A percentile compares a stretch with the other conserved stretches of the same genome.
These are phyloP conservation scores for Capitella teleta DNA, from an alignment of 1,140 invertebrate species.

Conservation along the genomic window DNA sequence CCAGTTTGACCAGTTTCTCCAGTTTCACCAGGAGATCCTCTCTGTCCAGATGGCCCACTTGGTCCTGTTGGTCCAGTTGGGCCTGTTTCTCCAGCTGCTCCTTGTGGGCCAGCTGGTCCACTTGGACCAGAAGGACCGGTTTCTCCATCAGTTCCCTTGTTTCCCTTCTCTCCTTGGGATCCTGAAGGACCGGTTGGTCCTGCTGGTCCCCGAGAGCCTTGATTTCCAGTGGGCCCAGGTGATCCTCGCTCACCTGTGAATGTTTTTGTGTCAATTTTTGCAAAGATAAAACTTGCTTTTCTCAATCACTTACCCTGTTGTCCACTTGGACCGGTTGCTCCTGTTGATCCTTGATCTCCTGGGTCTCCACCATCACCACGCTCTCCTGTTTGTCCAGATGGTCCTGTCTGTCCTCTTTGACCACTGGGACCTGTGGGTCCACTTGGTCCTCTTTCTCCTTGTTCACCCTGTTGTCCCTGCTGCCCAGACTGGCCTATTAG, in stretches of 20 bases:
- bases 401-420: too few relatives aligned
- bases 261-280: neutral
- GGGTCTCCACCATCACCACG: slow-evolving; percentile 1
- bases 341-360: too few relatives aligned
- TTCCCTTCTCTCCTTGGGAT: neutral
- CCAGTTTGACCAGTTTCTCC: slow-evolving; percentile 2
- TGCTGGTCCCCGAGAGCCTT: slow-evolving; percentile 3
- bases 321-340: slow-evolving; percentile 1
- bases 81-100: too few relatives aligned
- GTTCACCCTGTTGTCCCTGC: neutral
- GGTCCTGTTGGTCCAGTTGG: too few relatives aligned
- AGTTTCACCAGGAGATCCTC: neutral
- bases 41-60: neutral
- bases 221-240: neutral
- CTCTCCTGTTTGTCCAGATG: too few relatives aligned
- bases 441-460: neutral
- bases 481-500: too few relatives aligned
- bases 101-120: slow-evolving; percentile 4
- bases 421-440: too few relatives aligned
- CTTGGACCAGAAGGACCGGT: neutral
- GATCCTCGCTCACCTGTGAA: neutral
- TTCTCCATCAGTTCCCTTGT: neutral
- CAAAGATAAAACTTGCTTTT: neutral
- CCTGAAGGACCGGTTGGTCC: slow-evolving; percentile 2
- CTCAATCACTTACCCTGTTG: too few relatives aligned